A percentile compares a stretch with the other conserved stretches of the same genome.
phyloP scores from a whole-genome alignment of 2,113 vertebrate genomes.

The Hippocampus mohnikei region DNA sequence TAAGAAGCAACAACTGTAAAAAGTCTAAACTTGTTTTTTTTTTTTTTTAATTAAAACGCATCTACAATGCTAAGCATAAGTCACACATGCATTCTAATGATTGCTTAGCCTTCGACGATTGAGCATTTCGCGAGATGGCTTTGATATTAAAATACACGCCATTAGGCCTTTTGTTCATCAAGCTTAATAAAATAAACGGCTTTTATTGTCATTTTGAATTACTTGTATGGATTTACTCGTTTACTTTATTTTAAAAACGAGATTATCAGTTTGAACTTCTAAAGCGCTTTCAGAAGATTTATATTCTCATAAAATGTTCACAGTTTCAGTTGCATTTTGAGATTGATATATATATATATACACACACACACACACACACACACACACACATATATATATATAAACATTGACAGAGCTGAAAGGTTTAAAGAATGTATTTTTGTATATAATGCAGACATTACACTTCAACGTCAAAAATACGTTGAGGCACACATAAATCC shows the following conservation, averaged over 20 bases:
- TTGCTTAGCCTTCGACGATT: conserved; percentile 56
- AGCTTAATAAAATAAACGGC: conserved; percentile 8
- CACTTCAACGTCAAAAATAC: no score
- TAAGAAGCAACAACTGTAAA: not conserved
- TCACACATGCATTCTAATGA: conserved; percentile 49
- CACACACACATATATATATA: no score
- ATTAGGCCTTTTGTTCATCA: conserved; percentile 3
- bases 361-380: no score
- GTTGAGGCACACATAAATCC: no score
- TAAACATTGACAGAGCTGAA: no score
- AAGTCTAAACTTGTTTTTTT: not conserved
- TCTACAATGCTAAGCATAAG: conserved; percentile 42
- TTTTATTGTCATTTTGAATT: not conserved
- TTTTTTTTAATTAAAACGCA: not conserved
- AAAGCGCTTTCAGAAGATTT: no score
- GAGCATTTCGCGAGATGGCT: conserved; percentile 41
- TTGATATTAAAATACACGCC: conserved; percentile 65
- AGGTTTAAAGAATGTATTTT: no score
- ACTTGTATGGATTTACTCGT: not conserved
- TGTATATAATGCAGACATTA: no score
- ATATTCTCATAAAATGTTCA: no score
- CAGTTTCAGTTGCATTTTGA: no score
- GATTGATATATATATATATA: no score
- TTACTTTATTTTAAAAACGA: not conserved
- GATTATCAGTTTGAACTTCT: no score